Base-by-base conservation (phyloP, 1,140 invertebrate species). In the Drosophila sp. region DNA sequence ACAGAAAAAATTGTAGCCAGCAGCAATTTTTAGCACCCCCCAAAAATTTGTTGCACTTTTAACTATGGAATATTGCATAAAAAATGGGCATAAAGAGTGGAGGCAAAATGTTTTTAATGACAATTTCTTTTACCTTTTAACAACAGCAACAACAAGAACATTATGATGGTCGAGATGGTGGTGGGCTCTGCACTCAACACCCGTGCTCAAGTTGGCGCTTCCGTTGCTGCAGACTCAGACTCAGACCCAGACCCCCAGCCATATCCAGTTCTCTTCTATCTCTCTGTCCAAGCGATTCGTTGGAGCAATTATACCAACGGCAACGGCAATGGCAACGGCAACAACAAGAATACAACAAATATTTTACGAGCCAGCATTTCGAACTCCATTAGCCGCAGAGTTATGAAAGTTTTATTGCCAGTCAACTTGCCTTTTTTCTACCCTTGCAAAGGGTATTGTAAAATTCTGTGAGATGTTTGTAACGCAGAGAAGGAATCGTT, bases 361-460 rank as follows among this genome's bases (percentile, higher is more conserved):
- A 86, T 87, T 83, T 87, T 87, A 87, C 72, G 83, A 87, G 79
- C 64, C 83, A 87, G 76, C 83, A 87, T 87, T 87, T 87, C 83
- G 83, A 87, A 87, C 83, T 87, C 83, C 83, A 87, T 87, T 87
- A 87, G 83, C 83, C 71, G 83, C 76, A 87, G 84, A 87, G 83
- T 87, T 87, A 87, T 87, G 83, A 87, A 87, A 87, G 83, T 87
- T 89, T 87, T 87, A 87, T 87, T 89, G 79, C 83, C 83, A 87
- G 81, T 79, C 83, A 86, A 76, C 79, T 57, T 76, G 63, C 67
- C 70, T 70, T 65, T 78, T 65, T 78, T 17, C 0, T 17, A 17
- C 17, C 17, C 17, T 17, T 17, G 17, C 0, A 17, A 17, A 17
- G 17, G 17, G 17, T 17, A 17, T 17, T 17, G 0, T 17, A 17